Evolutionary conservation across 2,113 vertebrate species (phyloP).

Genomic region (Pseudopipra pipra): DNA sequence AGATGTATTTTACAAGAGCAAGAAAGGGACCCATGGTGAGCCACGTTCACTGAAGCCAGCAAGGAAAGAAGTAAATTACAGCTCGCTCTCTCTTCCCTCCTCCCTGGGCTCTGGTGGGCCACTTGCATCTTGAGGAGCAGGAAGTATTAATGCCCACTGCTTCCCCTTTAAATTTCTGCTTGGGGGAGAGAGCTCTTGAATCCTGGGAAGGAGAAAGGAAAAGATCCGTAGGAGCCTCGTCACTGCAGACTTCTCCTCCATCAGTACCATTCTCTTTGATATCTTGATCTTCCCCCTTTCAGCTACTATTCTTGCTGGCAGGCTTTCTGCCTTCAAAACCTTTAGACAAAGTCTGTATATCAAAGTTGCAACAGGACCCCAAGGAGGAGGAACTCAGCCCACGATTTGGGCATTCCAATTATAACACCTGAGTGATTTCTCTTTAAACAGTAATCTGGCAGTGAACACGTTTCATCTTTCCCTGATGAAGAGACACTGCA

Average conservation of each 20-base stretch:
- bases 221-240: not conserved
- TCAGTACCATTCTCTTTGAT: not conserved
- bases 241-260: not conserved
- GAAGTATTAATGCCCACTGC: not conserved
- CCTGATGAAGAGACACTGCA: not conserved
- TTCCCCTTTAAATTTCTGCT: not conserved
- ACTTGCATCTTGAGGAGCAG: not conserved
- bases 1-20: not conserved
- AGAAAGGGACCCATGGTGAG: not conserved
- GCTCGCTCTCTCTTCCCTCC: not conserved
- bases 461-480: not conserved
- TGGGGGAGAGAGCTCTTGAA: not conserved
- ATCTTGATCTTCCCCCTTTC: not conserved
- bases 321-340: slow-evolving; percentile 35
- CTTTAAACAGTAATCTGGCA: not conserved
- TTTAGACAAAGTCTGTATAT: not conserved
- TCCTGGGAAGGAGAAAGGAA: not conserved
- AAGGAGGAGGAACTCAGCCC: not conserved
- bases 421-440: not conserved
- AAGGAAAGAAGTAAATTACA: not conserved
- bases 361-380: slow-evolving; percentile 6
- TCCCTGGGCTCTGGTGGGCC: not conserved
- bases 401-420: not conserved
- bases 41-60: not conserved
- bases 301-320: not conserved